These are phyloP conservation scores for Platyscapa corneri DNA, from an alignment of 1,140 invertebrate genomes.

Conservation along the genomic window DNA sequence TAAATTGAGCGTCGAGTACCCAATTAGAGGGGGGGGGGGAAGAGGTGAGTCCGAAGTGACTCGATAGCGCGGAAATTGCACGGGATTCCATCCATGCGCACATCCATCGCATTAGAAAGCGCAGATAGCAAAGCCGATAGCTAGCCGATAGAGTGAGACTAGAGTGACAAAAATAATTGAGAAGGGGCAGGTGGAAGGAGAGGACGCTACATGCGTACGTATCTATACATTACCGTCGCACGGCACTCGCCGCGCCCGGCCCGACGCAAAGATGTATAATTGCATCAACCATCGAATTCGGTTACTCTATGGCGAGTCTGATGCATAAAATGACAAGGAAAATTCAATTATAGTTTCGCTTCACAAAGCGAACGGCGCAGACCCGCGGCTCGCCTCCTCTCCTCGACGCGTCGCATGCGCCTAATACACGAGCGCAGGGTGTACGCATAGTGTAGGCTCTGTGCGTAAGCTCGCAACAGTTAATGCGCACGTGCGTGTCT, in stretches of 20 bases:
- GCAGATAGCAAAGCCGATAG: not conserved
- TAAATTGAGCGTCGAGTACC: not conserved
- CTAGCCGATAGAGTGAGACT: not conserved
- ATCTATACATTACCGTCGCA: not conserved
- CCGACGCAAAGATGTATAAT: conserved; percentile 69
- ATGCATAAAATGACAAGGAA: conserved; percentile 71
- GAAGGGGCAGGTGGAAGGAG: not conserved
- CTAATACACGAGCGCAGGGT: not conserved
- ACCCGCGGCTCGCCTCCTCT: not conserved
- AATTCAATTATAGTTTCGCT: conserved; percentile 68
- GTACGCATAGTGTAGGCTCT: too few species aligned
- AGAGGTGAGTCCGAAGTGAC: too few species aligned
- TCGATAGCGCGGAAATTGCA: conserved; percentile 9
- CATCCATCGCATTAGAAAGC: conserved; percentile 38
- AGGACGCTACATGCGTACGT: not conserved
- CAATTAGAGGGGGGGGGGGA: not conserved
- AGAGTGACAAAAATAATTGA: conserved; percentile 49
- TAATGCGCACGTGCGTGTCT: not conserved
- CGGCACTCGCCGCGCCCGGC: not conserved
- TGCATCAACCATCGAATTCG: conserved; percentile 70
- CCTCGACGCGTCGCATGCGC: not conserved
- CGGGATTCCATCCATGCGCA: not conserved
- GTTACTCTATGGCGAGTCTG: conserved; percentile 70
- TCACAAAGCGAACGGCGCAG: conserved; percentile 65
- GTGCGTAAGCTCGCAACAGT: not conserved